phyloP scores from a whole-genome alignment of 2,888 invertebrate genomes.

The Chesias legatella region DNA sequence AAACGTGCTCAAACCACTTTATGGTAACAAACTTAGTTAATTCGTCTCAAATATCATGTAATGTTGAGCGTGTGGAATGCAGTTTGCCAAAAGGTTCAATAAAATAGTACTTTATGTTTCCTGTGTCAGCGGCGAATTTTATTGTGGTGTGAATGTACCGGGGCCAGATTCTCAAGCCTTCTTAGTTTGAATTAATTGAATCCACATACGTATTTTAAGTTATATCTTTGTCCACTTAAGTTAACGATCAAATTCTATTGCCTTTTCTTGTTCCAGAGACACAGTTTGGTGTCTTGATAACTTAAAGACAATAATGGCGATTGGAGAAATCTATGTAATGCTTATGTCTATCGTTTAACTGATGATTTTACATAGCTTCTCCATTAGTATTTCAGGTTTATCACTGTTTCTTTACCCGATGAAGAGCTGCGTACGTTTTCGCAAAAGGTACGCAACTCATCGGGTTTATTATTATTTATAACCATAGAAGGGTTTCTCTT shows the following conservation, averaged over 20 bases:
- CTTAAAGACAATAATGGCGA: conserved; percentile 19
- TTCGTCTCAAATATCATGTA: conserved; percentile 42
- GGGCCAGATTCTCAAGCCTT: conserved; percentile 49
- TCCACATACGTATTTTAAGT: conserved; percentile 42
- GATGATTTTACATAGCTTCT: conserved; percentile 12
- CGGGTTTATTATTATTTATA: conserved; percentile 7
- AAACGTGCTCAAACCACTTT: neutral
- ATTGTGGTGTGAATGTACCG: conserved; percentile 68
- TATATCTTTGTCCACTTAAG: conserved; percentile 31
- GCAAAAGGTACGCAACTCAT: no score
- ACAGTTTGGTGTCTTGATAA: conserved; percentile 22
- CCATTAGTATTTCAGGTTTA: conserved; percentile 12
- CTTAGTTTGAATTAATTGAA: conserved; percentile 52
- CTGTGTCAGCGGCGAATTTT: conserved; percentile 68
- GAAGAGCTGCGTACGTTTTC: conserved; percentile 1
- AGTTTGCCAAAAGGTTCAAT: conserved; percentile 68
- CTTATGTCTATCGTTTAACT: conserved; percentile 23
- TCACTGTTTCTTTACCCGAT: conserved; percentile 8
- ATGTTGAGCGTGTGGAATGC: conserved; percentile 55
- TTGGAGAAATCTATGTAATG: conserved; percentile 15
- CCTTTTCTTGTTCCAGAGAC: conserved; percentile 24
- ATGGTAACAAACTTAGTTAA: conserved; percentile 9
- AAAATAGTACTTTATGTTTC: conserved; percentile 72
- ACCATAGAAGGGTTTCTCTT: conserved; percentile 3
- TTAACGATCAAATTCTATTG: conserved; percentile 21